phyloP scores from a whole-genome alignment of 53 echinoderm and acorn worm species.

The Holothuria scabra region DNA sequence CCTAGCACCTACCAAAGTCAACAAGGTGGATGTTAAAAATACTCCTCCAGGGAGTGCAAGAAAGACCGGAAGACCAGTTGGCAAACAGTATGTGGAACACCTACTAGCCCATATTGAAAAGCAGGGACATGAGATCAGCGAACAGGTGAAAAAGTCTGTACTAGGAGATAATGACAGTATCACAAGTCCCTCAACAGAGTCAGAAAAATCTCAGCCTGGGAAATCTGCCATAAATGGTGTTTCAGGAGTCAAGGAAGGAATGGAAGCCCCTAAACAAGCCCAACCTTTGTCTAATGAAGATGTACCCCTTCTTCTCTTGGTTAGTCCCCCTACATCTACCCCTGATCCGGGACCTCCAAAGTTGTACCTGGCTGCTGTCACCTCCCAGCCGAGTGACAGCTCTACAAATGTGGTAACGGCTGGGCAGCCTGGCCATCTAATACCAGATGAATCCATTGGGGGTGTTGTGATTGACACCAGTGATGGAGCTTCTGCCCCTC shows the following conservation, averaged over 20 bases:
- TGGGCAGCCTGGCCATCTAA: neutral
- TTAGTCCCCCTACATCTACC: neutral
- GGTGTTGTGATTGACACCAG: neutral
- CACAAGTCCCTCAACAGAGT: neutral
- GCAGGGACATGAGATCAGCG: neutral
- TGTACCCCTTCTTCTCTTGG: neutral
- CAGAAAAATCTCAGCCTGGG: neutral
- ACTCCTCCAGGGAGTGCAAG: conserved; percentile 37
- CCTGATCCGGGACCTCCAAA: conserved; percentile 1
- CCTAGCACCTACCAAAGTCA: no score
- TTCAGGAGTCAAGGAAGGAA: neutral
- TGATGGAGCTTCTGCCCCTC: neutral
- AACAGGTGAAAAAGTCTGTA: neutral
- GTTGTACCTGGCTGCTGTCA: neutral
- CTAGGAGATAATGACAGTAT: neutral
- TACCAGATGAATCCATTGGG: neutral
- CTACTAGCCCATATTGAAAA: conserved; percentile 27
- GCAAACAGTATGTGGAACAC: conserved; percentile 37
- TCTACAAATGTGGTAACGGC: neutral
- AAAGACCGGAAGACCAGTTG: conserved; percentile 41
- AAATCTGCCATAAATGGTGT: neutral
- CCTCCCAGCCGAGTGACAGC: neutral
- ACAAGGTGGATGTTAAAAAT: no score
- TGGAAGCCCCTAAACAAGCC: neutral
- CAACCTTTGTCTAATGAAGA: neutral